Evolutionary conservation across 2,113 vertebrate species (phyloP).

Genomic region (Meles meles): DNA sequence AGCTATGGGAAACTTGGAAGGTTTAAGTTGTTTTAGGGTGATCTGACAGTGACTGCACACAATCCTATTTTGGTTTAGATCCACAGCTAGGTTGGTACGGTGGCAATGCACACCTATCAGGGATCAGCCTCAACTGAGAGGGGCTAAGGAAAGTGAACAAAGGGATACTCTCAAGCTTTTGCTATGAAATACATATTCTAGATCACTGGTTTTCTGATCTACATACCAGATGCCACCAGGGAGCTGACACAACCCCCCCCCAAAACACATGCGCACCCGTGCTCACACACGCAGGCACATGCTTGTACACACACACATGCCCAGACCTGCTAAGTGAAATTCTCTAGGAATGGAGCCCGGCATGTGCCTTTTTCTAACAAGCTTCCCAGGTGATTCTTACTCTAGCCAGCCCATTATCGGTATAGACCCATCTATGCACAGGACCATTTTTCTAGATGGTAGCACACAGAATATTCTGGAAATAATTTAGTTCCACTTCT

Average conservation of each 20-base stretch:
- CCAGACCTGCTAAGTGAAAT: neutral
- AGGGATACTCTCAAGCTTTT: neutral
- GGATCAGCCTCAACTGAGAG: neutral
- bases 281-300: neutral
- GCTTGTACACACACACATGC: rapidly evolving
- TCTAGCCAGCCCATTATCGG: neutral
- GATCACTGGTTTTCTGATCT: constrained; percentile 15
- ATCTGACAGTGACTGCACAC: neutral
- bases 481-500: constrained; percentile 42
- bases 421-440: neutral
- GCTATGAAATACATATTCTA: constrained; percentile 35
- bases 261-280: no score
- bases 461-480: constrained; percentile 18
- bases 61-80: neutral
- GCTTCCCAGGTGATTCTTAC: constrained; percentile 21
- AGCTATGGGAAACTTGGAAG: neutral
- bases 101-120: neutral
- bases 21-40: neutral
- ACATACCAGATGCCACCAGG: neutral
- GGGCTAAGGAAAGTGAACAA: neutral
- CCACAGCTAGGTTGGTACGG: neutral
- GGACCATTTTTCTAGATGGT: neutral
- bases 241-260: neutral
- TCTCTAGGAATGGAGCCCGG: neutral
- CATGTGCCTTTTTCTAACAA: neutral